These are phyloP conservation scores for Megaustenia siamemsis DNA, from an alignment of 2,888 invertebrate genomes.

Conservation along the genomic window DNA sequence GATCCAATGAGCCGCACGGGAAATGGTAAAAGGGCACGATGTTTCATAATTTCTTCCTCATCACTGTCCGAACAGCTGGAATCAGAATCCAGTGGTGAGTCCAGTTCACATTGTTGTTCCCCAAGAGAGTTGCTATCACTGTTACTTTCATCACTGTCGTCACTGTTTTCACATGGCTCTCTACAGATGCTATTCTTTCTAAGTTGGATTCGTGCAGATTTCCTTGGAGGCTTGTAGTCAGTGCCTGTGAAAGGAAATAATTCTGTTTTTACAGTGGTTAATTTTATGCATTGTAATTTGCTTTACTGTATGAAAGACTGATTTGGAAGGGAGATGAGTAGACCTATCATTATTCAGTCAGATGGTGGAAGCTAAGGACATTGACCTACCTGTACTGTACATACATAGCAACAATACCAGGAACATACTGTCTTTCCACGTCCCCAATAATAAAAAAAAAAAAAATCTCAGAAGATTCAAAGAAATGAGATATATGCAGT, in stretches of 20 bases:
- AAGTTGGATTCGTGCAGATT: constrained; percentile 20
- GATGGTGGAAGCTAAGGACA: no score
- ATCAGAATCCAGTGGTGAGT: constrained; percentile 48
- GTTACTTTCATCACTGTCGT: constrained; percentile 2
- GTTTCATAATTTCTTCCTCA: constrained; percentile 41
- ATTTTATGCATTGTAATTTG: neutral
- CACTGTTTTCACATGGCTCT: neutral
- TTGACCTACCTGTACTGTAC: no score
- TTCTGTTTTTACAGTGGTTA: neutral
- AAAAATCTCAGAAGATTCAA: no score
- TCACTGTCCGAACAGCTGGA: constrained; percentile 51
- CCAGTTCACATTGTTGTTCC: neutral
- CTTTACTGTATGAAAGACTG: neutral
- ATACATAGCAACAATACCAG: no score
- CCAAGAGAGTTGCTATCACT: neutral
- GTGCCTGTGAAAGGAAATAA: neutral
- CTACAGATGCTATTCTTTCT: neutral
- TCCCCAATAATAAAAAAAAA: no score
- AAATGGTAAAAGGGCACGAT: constrained; percentile 45
- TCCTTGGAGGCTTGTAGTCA: constrained; percentile 25
- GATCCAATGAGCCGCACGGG: constrained; percentile 51
- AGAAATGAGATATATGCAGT: no score
- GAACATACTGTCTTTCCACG: no score
- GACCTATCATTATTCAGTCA: no score
- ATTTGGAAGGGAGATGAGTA: no score